These are phyloP conservation scores for Galbula dea DNA, from an alignment of 2,113 vertebrate genomes.

Conservation along the genomic window DNA sequence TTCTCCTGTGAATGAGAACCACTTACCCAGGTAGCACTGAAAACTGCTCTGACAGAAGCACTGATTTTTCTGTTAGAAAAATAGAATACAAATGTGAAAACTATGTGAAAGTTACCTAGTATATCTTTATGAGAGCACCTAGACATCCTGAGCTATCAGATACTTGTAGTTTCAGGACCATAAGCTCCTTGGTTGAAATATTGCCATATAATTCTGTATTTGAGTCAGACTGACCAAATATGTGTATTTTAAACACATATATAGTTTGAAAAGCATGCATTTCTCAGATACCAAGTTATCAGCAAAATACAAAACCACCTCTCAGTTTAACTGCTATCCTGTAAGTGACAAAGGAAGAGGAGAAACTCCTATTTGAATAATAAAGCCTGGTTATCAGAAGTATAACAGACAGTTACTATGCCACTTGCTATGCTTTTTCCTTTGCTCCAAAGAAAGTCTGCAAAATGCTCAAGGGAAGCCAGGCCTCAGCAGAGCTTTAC, in stretches of 20 bases:
- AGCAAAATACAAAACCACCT: not conserved
- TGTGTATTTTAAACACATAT: not conserved
- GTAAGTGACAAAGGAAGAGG: not conserved
- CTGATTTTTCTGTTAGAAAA: not conserved
- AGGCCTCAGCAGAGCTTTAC: not conserved
- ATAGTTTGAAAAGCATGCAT: not conserved
- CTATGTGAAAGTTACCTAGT: not conserved
- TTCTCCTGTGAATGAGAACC: not conserved
- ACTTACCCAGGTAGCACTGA: not conserved
- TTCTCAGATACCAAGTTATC: not conserved
- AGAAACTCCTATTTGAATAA: not conserved
- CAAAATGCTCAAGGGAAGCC: not conserved
- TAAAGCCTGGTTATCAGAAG: not conserved
- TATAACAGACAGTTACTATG: not conserved
- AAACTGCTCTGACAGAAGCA: not conserved
- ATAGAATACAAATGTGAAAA: not conserved
- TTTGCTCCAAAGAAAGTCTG: not conserved
- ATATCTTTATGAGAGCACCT: not conserved
- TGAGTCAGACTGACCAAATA: not conserved
- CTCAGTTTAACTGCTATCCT: not conserved
- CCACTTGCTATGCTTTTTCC: not conserved
- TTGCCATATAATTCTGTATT: not conserved
- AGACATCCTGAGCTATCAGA: not conserved
- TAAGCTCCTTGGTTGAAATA: not conserved
- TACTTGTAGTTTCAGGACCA: not conserved